Conservation (phyloP, 2,888 invertebrate species). For the Caradrina kadenii region DNA sequence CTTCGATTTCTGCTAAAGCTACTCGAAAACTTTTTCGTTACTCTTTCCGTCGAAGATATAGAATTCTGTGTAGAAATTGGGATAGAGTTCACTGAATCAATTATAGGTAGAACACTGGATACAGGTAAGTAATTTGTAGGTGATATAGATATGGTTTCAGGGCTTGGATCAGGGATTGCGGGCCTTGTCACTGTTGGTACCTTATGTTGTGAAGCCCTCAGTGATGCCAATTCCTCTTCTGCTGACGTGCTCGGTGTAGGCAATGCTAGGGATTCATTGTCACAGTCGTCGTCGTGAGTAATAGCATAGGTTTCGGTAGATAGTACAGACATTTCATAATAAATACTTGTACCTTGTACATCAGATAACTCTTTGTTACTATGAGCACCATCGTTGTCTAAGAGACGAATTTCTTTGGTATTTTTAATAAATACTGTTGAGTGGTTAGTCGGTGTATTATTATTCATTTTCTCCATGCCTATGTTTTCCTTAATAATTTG, state of each 20-base stretch:
- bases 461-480: slow-evolving; percentile 83
- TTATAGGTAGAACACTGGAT: slow-evolving; percentile 72
- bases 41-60: slow-evolving; percentile 75
- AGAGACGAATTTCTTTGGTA: slow-evolving; percentile 87
- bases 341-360: slow-evolving; percentile 88
- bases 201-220: slow-evolving; percentile 73
- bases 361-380: slow-evolving; percentile 85
- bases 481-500: slow-evolving; percentile 79
- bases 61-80: slow-evolving; percentile 78
- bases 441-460: slow-evolving; percentile 86
- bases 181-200: slow-evolving; percentile 64
- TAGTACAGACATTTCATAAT: slow-evolving; percentile 87
- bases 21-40: slow-evolving; percentile 73
- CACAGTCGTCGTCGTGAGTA: slow-evolving; percentile 85
- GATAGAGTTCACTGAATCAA: slow-evolving; percentile 66
- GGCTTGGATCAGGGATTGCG: slow-evolving; percentile 63
- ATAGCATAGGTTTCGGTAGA: slow-evolving; percentile 87
- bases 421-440: slow-evolving; percentile 89
- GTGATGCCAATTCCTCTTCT: slow-evolving; percentile 75
- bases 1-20: slow-evolving; percentile 77
- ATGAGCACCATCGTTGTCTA: slow-evolving; percentile 84
- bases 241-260: slow-evolving; percentile 77
- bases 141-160: slow-evolving; percentile 70
- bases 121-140: slow-evolving; percentile 70
- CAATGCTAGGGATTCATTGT: slow-evolving; percentile 77